phyloP scores from a whole-genome alignment of 2,888 invertebrate species.

The Cephus rjabovi region DNA sequence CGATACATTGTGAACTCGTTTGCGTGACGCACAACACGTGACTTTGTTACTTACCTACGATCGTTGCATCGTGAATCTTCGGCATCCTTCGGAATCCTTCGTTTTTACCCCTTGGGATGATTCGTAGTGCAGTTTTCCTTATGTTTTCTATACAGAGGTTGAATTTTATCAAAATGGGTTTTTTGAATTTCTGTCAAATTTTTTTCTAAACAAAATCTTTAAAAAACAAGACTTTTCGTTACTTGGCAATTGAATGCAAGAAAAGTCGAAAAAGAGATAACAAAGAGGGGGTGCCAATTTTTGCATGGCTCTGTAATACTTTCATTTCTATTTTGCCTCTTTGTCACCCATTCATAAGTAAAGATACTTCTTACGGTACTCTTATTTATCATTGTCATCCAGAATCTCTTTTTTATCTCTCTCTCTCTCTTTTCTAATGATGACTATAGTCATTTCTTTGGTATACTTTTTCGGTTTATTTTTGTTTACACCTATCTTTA shows the following conservation, averaged over 20 bases:
- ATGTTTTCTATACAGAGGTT: background rate
- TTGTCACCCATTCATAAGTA: background rate
- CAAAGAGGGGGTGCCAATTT: background rate
- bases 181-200: background rate
- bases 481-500: background rate
- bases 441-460: background rate
- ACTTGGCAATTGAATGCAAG: background rate
- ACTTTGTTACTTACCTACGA: conserved; percentile 35
- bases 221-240: background rate
- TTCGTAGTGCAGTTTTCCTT: background rate
- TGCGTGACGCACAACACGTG: conserved; percentile 52
- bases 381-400: background rate
- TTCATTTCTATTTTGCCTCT: background rate
- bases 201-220: too few species aligned
- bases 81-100: background rate
- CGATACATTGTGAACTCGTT: conserved; percentile 53
- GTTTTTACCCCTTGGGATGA: background rate
- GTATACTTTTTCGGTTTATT: background rate
- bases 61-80: background rate
- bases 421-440: background rate
- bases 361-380: background rate
- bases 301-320: background rate
- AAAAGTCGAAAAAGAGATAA: background rate
- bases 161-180: background rate
- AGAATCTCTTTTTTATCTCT: background rate